Evolutionary conservation across 2,113 vertebrate species (phyloP), one percentile per base, ranked within the genome.

Genomic region (Callipepla californica): DNA sequence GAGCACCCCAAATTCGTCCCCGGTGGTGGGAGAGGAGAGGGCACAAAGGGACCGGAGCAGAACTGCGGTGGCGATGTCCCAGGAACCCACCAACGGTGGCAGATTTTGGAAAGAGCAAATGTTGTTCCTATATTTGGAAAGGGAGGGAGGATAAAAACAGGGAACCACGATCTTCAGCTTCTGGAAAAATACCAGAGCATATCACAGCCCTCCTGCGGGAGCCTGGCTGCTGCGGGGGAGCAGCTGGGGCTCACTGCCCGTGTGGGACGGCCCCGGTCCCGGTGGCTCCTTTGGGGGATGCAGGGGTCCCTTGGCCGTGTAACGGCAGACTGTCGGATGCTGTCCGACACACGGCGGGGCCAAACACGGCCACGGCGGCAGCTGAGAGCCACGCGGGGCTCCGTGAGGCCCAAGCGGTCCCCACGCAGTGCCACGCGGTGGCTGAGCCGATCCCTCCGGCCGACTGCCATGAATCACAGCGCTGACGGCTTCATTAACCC

Each of bases 111-210:
- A 53, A 73, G 50, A 62, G 13, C 22, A 11, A 61, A 45, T 0
- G 7, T 4, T 90, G 42, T n/a, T 32, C n/a, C 23, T 80, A 38
- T 22, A 7, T 62, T 42, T 28, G 57, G 26, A 74, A 78, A 75
- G 16, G 3, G 2, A n/a, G 2, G 2, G 48, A 68, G 89, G 50
- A 23, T 40, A 80, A 91, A 80, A 13, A 0, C 38, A 5, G 51
- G 66, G 36, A 57, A 47, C 76, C 9, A 32, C 0, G 13, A 34
- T 5, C 44, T 12, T 72, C 72, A 79, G 58, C 12, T 63, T 80
- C 89, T 90, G 93, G 91, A 95, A 92, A 94, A 93, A 90, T 72
- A 93, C 68, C 63, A 65, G 83, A 69, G 50, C 34, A 18, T 63
- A 92, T 73, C 70, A 10, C 36, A 4, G 50, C 13, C 40, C 45